These are phyloP conservation scores for Phymastichus coffea DNA, from an alignment of 1,140 invertebrate species.

Conservation along the genomic window DNA sequence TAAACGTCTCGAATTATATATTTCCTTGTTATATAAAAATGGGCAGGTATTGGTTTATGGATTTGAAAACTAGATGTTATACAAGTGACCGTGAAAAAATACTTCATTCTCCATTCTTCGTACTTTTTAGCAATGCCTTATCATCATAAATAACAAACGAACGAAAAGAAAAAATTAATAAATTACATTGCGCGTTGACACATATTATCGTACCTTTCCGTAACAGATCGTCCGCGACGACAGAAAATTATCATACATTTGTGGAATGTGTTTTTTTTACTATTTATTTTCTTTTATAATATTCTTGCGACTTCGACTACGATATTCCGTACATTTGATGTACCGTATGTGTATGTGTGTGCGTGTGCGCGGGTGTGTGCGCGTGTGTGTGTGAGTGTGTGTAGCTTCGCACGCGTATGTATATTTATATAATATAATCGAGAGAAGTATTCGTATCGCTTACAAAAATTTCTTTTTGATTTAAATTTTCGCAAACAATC, in stretches of 20 bases:
- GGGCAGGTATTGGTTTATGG: too few relatives aligned
- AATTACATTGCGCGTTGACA: not conserved
- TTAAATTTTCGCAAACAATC: slow-evolving; percentile 4
- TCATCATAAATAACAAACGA: slow-evolving; percentile 16
- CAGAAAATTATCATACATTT: too few relatives aligned
- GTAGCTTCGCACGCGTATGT: not conserved
- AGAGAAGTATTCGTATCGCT: slow-evolving; percentile 1
- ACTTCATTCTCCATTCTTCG: slow-evolving; percentile 1
- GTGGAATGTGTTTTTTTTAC: too few relatives aligned
- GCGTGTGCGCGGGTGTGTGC: too few relatives aligned
- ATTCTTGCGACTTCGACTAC: slow-evolving; percentile 26
- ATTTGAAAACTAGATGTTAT: slow-evolving; percentile 24
- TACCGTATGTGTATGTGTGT: too few relatives aligned
- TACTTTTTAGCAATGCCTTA: not conserved
- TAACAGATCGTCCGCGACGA: too few relatives aligned
- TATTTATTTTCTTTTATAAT: too few relatives aligned
- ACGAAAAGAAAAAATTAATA: slow-evolving; percentile 9
- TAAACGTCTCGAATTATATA: slow-evolving; percentile 9
- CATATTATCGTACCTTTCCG: not conserved
- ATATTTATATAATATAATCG: not conserved
- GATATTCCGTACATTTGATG: slow-evolving; percentile 7
- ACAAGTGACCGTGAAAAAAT: slow-evolving; percentile 26
- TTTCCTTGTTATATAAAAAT: slow-evolving; percentile 16
- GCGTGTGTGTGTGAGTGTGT: too few relatives aligned
- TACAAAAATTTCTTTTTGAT: slow-evolving; percentile 24